Conservation (phyloP, 23 tunicate genomes). For the Ciona savignyi region DNA sequence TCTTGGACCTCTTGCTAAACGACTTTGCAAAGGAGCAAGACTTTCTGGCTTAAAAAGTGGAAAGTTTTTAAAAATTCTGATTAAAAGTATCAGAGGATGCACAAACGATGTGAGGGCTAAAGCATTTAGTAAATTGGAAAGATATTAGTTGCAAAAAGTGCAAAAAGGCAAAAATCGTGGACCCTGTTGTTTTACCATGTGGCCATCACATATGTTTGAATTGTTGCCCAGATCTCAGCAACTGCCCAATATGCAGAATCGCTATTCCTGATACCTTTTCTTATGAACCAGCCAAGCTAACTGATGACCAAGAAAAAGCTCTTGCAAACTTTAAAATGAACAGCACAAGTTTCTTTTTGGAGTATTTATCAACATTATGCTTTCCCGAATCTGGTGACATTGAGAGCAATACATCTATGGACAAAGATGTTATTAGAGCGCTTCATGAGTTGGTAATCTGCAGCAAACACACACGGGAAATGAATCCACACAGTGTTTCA, state of each 20-base stretch:
- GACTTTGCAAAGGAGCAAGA: conserved; percentile 24
- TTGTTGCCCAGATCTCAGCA: conserved; percentile 10
- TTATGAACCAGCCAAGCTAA: not conserved
- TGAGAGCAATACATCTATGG: conserved; percentile 6
- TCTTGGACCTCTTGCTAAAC: conserved; percentile 19
- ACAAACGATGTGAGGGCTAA: conserved; percentile 21
- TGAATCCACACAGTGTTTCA: conserved; percentile 3
- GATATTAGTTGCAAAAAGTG: conserved; percentile 27
- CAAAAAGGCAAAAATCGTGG: conserved; percentile 8
- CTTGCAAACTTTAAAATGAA: conserved; percentile 10
- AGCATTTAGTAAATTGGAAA: conserved; percentile 15
- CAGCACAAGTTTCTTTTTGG: conserved; percentile 62
- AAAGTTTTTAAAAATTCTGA: conserved; percentile 33
- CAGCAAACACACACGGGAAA: conserved; percentile 15
- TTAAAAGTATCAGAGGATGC: conserved; percentile 35
- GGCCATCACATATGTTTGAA: conserved; percentile 28
- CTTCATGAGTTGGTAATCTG: conserved; percentile 29
- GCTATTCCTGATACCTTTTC: not conserved
- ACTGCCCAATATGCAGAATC: conserved; percentile 39
- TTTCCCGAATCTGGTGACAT: conserved; percentile 1
- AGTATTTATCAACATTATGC: conserved; percentile 39
- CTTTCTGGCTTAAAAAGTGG: not conserved
- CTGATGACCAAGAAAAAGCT: conserved; percentile 13
- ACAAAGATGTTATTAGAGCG: conserved; percentile 4
- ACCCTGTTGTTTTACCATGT: conserved; percentile 27